Evolutionary conservation across 2,113 vertebrate species (phyloP).

Genomic region (Lethenteron reissneri): DNA sequence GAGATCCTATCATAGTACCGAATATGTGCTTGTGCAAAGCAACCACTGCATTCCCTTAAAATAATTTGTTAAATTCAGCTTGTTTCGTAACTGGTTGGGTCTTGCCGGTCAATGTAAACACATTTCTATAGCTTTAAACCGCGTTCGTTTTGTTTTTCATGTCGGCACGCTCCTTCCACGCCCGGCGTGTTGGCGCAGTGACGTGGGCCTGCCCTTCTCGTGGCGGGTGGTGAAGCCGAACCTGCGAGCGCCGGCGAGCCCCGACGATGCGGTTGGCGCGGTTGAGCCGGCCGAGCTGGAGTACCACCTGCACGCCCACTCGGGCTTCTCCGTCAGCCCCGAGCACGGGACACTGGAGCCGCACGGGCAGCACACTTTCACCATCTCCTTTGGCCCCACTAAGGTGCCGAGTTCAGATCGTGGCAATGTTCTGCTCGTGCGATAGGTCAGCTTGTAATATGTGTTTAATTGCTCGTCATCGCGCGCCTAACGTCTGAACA

Average conservation of each 20-base stretch:
- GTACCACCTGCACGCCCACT: conserved; percentile 21
- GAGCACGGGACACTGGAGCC: conserved; percentile 29
- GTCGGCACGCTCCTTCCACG: too few species aligned
- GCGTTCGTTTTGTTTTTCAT: conserved; percentile 7
- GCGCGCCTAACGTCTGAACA: conserved; percentile 7
- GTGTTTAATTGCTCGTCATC: not conserved
- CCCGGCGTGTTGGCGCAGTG: conserved; percentile 20
- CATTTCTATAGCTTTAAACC: not conserved
- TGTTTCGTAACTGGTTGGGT: too few species aligned
- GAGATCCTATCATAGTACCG: too few species aligned
- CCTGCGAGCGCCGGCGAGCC: conserved; percentile 23
- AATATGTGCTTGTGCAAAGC: not conserved
- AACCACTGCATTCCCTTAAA: not conserved
- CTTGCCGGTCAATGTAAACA: too few species aligned
- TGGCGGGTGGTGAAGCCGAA: conserved; percentile 61
- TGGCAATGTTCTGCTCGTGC: not conserved
- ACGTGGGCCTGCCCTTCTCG: conserved; percentile 51
- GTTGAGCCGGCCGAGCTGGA: conserved; percentile 15
- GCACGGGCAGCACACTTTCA: conserved; percentile 33
- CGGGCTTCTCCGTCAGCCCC: conserved; percentile 42
- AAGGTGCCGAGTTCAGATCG: too few species aligned
- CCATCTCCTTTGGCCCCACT: conserved; percentile 35
- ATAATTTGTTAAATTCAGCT: not conserved
- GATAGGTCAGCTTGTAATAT: not conserved
- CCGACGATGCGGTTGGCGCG: conserved; percentile 8